Base-by-base conservation (phyloP, 2,113 vertebrate genomes). In the Potamarius usumacintae region DNA sequence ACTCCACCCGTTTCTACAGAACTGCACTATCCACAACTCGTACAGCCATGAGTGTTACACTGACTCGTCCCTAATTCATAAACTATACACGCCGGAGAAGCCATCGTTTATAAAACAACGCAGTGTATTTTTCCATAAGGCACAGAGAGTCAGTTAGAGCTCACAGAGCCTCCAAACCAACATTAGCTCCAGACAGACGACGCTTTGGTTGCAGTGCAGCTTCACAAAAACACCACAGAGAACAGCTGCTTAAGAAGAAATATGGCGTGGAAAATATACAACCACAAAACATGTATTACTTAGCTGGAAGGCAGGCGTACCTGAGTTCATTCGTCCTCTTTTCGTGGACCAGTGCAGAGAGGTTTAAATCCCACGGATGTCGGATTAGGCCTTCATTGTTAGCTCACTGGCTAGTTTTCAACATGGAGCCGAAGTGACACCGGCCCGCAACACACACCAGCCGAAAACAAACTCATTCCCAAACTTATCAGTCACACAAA, bases 341-440 rank as follows among this genome's bases (percentile, higher is more conserved):
- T 84, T 79, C n/a, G 10, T 34, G 53, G 65, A 67, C 42, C 83
- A 79, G 87, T 58, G 67, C 60, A 42, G 69, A 58, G 62, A 91
- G 88, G 67, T 88, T 91, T 87, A 89, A 91, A 90, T 87, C 89
- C 90, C 87, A 74, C 84, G n/a, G 89, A 80, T 67, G 67, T 80
- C 77, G 87, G 86, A 63, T 89, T 91, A 91, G 90, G 90, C 90
- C 90, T 90, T 91, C 90, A 91, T 91, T 91, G 90, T 91, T 91
- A 89, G 65, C 57, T 57, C 71, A 78, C 86, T 82, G 69, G 63
- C 63, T 80, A 72, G 80, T 76, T n/a, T 69, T 80, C 76, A 85
- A 86, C 88, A 86, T 71, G 62, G 63, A 80, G 42, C 42, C 42
- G 42, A 42, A 42, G 42, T 42, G 42, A 42, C 42, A 65, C 89